Percentiles rank a stretch among this genome's conserved stretches.
phyloP scores from a whole-genome alignment of 2,797 vertebrate species.

The Steatocranus sp. region DNA sequence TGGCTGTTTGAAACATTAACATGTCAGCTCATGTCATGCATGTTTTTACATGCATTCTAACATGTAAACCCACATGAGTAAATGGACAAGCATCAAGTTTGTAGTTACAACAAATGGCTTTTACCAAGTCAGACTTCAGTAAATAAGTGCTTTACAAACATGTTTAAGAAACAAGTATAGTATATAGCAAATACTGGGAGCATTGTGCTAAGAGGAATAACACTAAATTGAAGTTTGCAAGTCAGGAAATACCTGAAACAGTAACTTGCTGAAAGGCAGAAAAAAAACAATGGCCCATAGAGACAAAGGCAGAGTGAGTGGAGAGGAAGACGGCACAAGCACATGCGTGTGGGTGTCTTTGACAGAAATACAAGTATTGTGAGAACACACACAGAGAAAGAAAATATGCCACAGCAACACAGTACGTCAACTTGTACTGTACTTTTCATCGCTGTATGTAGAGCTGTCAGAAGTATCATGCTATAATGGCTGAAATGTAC shows the following conservation, averaged over 20 bases:
- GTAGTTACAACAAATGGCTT: background rate
- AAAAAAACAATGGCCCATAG: background rate
- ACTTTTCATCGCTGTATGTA: background rate
- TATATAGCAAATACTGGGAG: background rate
- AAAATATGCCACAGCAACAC: background rate
- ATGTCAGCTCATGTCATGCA: background rate
- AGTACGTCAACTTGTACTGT: background rate
- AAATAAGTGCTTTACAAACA: background rate
- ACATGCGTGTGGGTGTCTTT: background rate
- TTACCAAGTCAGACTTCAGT: background rate
- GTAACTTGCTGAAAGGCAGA: conserved; percentile 7
- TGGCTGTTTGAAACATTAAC: background rate
- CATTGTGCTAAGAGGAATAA: background rate
- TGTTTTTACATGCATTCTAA: background rate
- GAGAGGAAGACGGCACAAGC: background rate
- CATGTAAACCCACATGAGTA: background rate
- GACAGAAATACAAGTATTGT: background rate
- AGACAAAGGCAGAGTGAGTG: background rate
- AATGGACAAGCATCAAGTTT: background rate
- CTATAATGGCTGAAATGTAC: background rate
- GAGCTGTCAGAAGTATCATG: background rate
- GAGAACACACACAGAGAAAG: background rate
- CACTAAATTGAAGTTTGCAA: background rate
- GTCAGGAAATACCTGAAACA: conserved; percentile 2
- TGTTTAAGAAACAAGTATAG: background rate